Evolutionary conservation across 2,113 vertebrate species (phyloP), one percentile per base, ranked within the genome.

Genomic region (Regulus satrapa): DNA sequence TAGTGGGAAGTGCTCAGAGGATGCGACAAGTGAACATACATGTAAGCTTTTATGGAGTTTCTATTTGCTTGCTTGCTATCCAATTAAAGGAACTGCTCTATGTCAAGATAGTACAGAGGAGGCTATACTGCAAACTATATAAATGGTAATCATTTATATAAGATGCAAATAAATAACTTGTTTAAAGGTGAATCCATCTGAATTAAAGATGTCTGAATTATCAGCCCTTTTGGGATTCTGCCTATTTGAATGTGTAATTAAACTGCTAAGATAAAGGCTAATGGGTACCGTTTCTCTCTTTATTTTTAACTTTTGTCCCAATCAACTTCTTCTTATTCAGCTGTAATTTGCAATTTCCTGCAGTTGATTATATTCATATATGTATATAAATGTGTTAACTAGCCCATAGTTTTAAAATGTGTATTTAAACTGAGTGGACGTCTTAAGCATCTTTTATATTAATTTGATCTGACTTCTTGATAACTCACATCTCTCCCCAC

Each of bases 271-370:
- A 68, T 31, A 85, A 89, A 73, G 19, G 16, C 29, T 69, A 72
- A 66, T 29, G 43, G 16, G 32, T 43, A 66, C 8, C 87, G 32
- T 58, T 77, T 56, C 3, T 54, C 26, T 64, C 45, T 68, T 66
- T 19, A 1, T 72, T 93, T 80, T 94, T 43, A 79, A 76, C 41
- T 48, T 89, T 71, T 83, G 62, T 82, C 31, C 25, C 1, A 5
- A 76, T 76, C 51, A 85, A 3, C 49, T 85, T 10, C 55, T 76
- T 89, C 62, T 20, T 82, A 56, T 40, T 94, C 19, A 55, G 40
- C 32, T 83, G 26, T 69, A 94, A 95, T 92, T 85, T 85, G 78
- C 82, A 82, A 74, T 93, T 96, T 89, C 49, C 87, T 94, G 26
- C 14, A 66, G 26, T 54, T 93, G 34, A 66, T 79, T 72, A 45